Evolutionary conservation across 2,888 invertebrate species (phyloP).

Genomic region (Notodonta dromedarius): DNA sequence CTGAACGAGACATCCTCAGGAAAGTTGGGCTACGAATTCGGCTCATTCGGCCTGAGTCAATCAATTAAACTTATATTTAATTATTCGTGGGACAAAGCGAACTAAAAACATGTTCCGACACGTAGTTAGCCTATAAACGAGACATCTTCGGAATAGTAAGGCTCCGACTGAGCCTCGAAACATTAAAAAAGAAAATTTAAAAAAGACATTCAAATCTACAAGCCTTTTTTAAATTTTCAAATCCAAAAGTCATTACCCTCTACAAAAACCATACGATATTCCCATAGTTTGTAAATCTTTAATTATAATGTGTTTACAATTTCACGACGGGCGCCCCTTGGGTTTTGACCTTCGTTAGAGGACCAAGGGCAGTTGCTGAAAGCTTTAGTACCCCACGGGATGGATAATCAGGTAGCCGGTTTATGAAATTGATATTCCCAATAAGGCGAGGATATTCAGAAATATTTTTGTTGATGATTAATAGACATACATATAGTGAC

Average conservation of each 20-base stretch:
- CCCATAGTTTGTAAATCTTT: neutral
- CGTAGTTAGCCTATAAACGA: too few species aligned
- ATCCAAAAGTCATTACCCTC: neutral
- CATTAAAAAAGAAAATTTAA: too few species aligned
- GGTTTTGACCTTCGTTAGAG: neutral
- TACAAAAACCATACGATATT: neutral
- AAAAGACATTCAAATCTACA: too few species aligned
- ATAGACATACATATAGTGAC: neutral
- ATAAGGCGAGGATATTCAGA: neutral
- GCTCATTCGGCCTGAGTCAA: too few species aligned
- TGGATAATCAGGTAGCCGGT: neutral
- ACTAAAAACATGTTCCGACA: too few species aligned
- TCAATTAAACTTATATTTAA: too few species aligned
- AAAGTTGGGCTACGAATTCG: too few species aligned
- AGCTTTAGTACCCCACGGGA: slow-evolving; percentile 1
- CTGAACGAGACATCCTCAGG: too few species aligned
- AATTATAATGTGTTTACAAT: neutral
- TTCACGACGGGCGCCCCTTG: neutral
- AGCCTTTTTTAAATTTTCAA: neutral
- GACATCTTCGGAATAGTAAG: too few species aligned
- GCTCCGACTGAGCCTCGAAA: too few species aligned
- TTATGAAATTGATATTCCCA: neutral
- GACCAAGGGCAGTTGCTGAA: neutral
- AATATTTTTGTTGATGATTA: neutral
- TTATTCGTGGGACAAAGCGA: too few species aligned